Evolutionary conservation across 2,113 vertebrate genomes (phyloP).

Genomic region (Felis catus): F.catus_Fca126_mat1.0 CM031416.1:99736001-99736500

Average conservation of each 20-base stretch:
- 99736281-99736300: no score
- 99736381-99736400: no score
- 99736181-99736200: neutral
- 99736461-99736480: neutral
- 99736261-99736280: no score
- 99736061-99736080: neutral
- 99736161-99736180: neutral
- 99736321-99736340: no score
- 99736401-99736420: no score
- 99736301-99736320: no score
- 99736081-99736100: neutral
- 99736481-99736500: neutral
- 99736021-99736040: neutral
- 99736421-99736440: neutral
- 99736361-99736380: no score
- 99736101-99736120: neutral
- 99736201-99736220: no score
- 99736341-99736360: no score
- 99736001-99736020: neutral
- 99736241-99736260: no score
- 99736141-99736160: neutral
- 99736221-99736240: no score
- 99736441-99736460: neutral
- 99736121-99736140: neutral
- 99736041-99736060: neutral